Conservation (phyloP, 2,888 invertebrate genomes). For the Blomia tropicalis region DNA sequence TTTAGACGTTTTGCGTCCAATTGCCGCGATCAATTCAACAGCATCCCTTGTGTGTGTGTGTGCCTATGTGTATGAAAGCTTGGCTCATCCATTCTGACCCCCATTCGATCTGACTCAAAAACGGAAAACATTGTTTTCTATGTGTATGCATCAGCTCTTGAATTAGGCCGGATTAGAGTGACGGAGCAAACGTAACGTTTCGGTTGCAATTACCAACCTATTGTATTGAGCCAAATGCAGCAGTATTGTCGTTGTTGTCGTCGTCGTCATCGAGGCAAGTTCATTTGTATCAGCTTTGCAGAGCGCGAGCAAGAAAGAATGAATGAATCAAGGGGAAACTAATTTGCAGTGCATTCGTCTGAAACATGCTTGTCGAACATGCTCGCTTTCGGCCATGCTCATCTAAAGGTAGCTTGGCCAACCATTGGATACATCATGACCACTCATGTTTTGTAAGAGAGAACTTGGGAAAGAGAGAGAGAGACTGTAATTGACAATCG, state of each 20-base stretch:
- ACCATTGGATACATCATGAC: not conserved
- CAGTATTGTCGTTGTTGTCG: too few species aligned
- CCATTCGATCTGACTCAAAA: too few species aligned
- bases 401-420: not conserved
- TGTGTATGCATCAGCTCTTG: slow-evolving; percentile 11
- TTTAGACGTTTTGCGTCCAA: slow-evolving; percentile 1
- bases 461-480: not conserved
- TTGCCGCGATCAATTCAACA: not conserved
- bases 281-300: slow-evolving; percentile 6
- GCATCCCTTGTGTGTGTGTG: too few species aligned
- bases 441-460: not conserved
- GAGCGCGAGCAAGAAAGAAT: too few species aligned
- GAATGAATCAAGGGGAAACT: too few species aligned
- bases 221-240: not conserved
- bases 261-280: too few species aligned
- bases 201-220: slow-evolving; percentile 1
- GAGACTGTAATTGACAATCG: slow-evolving; percentile 10
- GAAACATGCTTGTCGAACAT: not conserved
- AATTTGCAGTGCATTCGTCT: not conserved
- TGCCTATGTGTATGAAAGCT: too few species aligned
- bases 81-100: too few species aligned
- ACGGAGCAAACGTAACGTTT: not conserved
- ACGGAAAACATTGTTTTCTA: too few species aligned
- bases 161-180: slow-evolving; percentile 12
- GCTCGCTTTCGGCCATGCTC: not conserved